phyloP scores from a whole-genome alignment of 2,888 invertebrate species.

The Tinea trinotella region DNA sequence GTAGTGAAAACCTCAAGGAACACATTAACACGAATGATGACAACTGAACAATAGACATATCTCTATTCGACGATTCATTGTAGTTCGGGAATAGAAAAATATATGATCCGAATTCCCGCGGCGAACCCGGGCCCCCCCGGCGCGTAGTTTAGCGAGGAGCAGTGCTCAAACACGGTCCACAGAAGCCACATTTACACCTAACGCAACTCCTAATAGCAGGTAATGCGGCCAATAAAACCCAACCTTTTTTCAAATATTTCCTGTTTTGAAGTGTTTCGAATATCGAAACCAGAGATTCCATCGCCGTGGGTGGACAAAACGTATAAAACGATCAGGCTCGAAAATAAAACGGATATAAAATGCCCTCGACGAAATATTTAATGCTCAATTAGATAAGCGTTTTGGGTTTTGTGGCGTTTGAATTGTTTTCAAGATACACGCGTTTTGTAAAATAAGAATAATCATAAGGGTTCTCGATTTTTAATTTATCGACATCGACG shows the following conservation, averaged over 20 bases:
- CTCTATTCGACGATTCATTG: conserved; percentile 58
- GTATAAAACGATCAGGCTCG: conserved; percentile 58
- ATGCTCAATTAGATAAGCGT: conserved; percentile 71
- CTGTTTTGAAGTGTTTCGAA: conserved; percentile 61
- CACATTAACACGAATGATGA: conserved; percentile 71
- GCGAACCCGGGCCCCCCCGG: conserved; percentile 43
- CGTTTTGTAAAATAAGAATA: conserved; percentile 22
- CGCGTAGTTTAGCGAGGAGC: conserved; percentile 51
- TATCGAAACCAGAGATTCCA: conserved; percentile 53
- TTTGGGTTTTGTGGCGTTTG: conserved; percentile 64
- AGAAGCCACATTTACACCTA: conserved; percentile 69
- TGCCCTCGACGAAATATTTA: conserved; percentile 69
- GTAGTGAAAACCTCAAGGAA: conserved; percentile 69
- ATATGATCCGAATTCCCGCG: conserved; percentile 54
- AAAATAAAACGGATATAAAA: conserved; percentile 68
- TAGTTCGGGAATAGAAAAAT: conserved; percentile 63
- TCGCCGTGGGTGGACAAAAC: conserved; percentile 67
- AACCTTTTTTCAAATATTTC: conserved; percentile 65
- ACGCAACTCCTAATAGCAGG: conserved; percentile 66
- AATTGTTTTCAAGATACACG: conserved; percentile 53
- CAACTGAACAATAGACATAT: conserved; percentile 53
- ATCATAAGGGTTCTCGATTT: conserved; percentile 8
- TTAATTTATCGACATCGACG: conserved; percentile 18
- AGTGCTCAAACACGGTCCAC: conserved; percentile 41
- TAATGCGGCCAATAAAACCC: conserved; percentile 66